Base-by-base conservation (phyloP, 2,113 vertebrate species). In the Cavia porcellus region DNA sequence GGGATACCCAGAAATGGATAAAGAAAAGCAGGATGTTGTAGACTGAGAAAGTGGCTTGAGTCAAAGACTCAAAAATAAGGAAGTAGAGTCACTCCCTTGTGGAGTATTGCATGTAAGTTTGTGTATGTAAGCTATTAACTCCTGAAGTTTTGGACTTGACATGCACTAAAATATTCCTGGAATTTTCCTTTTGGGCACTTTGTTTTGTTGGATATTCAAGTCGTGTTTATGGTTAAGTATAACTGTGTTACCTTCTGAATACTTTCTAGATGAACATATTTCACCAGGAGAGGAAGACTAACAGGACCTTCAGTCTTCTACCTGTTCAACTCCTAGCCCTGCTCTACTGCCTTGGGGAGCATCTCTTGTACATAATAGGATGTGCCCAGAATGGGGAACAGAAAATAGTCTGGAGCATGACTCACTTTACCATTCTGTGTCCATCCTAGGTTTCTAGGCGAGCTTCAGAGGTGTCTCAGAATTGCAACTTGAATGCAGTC, bases 251-350 rank as follows among this genome's bases (percentile, higher is more conserved):
- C 91, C 24, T 95, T 94, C 24, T 77, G 88, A 92, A 90, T 95
- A 75, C 45, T 96, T 86, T 93, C 84, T 89, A 42, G 84, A n/a
- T 95, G 77, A 85, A 92, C 87, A 96, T 70, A 83, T 42, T 86
- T 91, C 75, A 97, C 38, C 77, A 24, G 52, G 38, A 90, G 38
- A 93, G 61, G 79, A 85, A 32, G 32, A 50, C 3, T 74, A 95
- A 79, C 59, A 66, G 32, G 83, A 88, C 30, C 28, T 81, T 77
- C 47, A 19, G 15, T 66, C 30, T 50, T 83, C 0, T 50, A 38
- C 66, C 32, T 90, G 10, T 68, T 94, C 50, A 89, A 66, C 12
- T 88, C n/a, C 64, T 95, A 66, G 22, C 32, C 82, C 35, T 15
- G 28, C n/a, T 59, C 75, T 47, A 85, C 30, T 87, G 96, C 32